Base-by-base conservation (phyloP, 2,797 vertebrate genomes). In the Lates japonicus region DNA sequence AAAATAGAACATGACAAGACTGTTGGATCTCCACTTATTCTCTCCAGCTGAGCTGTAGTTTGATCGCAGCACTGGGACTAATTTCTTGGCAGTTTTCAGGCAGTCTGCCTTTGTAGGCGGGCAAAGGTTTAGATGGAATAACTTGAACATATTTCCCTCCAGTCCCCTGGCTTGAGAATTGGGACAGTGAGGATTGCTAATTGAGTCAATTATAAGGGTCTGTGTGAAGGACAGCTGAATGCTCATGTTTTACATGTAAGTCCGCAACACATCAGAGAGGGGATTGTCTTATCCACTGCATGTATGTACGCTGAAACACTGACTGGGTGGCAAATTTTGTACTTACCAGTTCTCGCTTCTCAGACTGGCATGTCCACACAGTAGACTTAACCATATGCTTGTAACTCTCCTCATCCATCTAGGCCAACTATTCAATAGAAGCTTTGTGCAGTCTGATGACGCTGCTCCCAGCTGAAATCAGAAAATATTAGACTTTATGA, bases 51-150 rank as follows among this genome's bases (percentile, higher is more conserved):
- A 90, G 90, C 86, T 74, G 70, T 14, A 74, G 90, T 83, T 92
- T 93, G 92, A 94, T 93, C 73, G 82, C 78, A 92, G 90, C 90
- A 46, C 87, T 92, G 92, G 92, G 93, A 93, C 90, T 92, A 92
- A 94, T 94, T 94, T 93, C 92, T 90, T 87, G 81, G 84, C 86
- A 88, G 86, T 93, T 92, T 91, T 83, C 82, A 87, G 85, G 90
- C 82, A 84, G 87, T 76, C 83, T 81, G 85, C 76, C 85, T 93
- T 88, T 85, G 90, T 91, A 89, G 92, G 91, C 83, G 83, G 92
- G 90, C 87, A 84, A 82, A 90, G 87, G 92, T 93, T 94, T 91
- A 88, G 85, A 88, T 76, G 84, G 87, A 90, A 88, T 88, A 91
- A 88, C 82, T 88, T 86, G 60, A 89, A 86, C 85, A 90, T 81